Evolutionary conservation across 2,888 invertebrate genomes (phyloP).

Genomic region (Linnaemya tessellans): DNA sequence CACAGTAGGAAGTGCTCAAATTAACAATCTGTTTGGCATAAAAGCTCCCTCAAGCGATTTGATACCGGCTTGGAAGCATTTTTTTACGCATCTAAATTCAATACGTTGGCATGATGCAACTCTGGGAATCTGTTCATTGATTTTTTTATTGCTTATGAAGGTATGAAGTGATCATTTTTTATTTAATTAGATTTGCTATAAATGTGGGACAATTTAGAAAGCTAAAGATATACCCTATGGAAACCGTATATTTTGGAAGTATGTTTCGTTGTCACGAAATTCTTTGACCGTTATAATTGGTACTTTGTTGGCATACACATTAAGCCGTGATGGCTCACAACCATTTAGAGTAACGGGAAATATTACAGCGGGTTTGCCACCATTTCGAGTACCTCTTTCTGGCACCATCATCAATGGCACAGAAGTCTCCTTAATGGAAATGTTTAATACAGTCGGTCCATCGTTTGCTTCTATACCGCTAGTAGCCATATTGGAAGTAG

Average conservation of each 20-base stretch:
- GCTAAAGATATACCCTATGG: conserved; percentile 83
- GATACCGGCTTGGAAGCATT: conserved; percentile 86
- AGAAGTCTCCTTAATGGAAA: conserved; percentile 85
- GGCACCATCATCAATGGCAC: conserved; percentile 86
- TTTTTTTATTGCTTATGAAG: conserved; percentile 86
- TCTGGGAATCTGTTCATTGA: conserved; percentile 87
- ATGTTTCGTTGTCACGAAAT: conserved; percentile 88
- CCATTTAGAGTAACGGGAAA: conserved; percentile 89
- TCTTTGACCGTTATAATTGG: conserved; percentile 90
- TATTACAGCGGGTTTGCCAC: conserved; percentile 89
- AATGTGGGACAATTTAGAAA: conserved; percentile 80
- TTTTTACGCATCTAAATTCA: conserved; percentile 86
- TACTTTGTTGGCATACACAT: conserved; percentile 86
- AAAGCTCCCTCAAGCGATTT: conserved; percentile 86
- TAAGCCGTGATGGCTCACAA: conserved; percentile 84
- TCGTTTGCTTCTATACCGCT: conserved; percentile 88
- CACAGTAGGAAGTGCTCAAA: conserved; percentile 92
- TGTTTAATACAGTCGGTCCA: conserved; percentile 86
- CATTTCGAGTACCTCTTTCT: conserved; percentile 88
- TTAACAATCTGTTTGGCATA: conserved; percentile 88
- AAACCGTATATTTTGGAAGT: conserved; percentile 79
- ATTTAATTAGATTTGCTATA: neutral
- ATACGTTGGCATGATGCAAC: conserved; percentile 87
- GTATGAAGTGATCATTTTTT: conserved; percentile 80
- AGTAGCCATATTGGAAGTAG: conserved; percentile 89